Evolutionary conservation across 2,113 vertebrate genomes (phyloP).

Genomic region (Cyanoderma ruficeps): DNA sequence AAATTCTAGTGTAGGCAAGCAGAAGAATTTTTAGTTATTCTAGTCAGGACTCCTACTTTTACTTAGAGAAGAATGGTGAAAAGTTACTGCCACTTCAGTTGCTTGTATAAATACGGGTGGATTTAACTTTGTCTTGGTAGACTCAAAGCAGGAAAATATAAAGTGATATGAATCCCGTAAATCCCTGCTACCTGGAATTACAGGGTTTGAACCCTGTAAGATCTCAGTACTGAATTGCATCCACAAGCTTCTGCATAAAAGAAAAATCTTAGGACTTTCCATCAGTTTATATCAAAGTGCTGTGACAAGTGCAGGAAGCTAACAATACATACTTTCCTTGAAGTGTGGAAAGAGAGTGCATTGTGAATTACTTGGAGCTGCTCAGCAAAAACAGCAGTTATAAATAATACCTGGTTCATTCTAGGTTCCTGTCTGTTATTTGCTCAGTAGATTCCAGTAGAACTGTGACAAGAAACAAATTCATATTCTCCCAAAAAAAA

Average conservation of each 20-base stretch:
- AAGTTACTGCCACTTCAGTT: neutral
- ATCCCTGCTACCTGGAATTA: neutral
- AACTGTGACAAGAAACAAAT: neutral
- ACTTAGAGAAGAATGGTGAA: neutral
- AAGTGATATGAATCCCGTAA: neutral
- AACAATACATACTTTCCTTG: accelerated
- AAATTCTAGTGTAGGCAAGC: neutral
- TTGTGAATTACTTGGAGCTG: neutral
- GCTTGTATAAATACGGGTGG: neutral
- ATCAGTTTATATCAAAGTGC: neutral
- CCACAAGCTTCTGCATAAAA: neutral
- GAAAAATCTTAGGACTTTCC: neutral
- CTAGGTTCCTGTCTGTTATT: neutral
- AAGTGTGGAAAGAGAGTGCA: neutral
- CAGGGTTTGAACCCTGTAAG: neutral
- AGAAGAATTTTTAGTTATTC: neutral
- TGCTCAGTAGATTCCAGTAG: neutral
- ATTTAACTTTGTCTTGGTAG: neutral
- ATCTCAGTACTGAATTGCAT: neutral
- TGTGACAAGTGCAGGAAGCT: neutral
- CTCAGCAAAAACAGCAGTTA: neutral
- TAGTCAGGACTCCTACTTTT: neutral
- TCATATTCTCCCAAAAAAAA: neutral
- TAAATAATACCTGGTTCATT: neutral
- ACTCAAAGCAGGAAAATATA: neutral